Evolutionary conservation across 35 echinoderm and acorn worm genomes (phyloP), one percentile per base, ranked within the genome.

Genomic region (Lytechinus pictus): DNA sequence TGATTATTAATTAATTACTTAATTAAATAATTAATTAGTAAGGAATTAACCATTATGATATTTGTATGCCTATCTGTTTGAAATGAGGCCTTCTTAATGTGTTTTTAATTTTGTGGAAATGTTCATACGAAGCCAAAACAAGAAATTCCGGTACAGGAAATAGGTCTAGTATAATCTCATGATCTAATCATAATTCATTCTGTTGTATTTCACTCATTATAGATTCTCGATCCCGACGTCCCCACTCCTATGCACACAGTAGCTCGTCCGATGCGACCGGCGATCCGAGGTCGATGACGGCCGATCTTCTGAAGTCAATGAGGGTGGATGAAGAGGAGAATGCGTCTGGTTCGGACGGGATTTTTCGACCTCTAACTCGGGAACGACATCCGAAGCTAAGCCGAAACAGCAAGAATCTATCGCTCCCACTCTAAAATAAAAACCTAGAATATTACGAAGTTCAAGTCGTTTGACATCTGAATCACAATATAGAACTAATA

Each of bases 361-460:
- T 33, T 27, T 21, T 54, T 14, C 52, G 54, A 24, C 91, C 24
- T 9, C 4, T 52, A 57, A 9, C 52, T 10, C 91, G 91, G 3
- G 91, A 93, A 53, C 91, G 91, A 29, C 91, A 93, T 53, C 91
- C 91, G 53, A 29, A 24, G 91, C 24, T 93, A n/a, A 93, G 52
- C 91, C 91, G 91, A 53, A 93, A 93, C 54, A 93, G 91, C 91
- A 93, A 93, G 54, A 93, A 93, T 57, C 91, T 93, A 11, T 93
- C 91, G 5, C 91, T 93, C 9, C 91, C 91, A 4, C 87, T 89
- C 4, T 71, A 2, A 71, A 6, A 71, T 57, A 57, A 11, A 57
- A 0, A 8, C 0, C 11, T 1, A 5, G 55, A 57, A 11, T 57
- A 8, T 8, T 57, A 11, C 8, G 8, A 57, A 57, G 1, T 19